phyloP scores from a whole-genome alignment of 1,140 invertebrate genomes.

The Diuraphis noxia region DNA sequence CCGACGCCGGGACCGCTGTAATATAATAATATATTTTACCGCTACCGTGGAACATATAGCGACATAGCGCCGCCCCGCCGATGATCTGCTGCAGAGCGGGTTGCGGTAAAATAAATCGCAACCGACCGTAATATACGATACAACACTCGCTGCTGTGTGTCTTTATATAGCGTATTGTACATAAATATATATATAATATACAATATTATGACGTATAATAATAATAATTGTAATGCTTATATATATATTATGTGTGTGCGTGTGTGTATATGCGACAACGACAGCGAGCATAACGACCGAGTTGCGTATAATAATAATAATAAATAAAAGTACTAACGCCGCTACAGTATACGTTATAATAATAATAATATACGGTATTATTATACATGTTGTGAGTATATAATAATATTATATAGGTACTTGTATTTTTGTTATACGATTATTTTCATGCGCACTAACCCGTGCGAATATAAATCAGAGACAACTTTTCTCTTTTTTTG shows the following conservation, averaged over 20 bases:
- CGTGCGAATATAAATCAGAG: conserved; percentile 24
- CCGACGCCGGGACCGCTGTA: background rate
- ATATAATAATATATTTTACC: background rate
- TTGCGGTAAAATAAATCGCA: background rate
- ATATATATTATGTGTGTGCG: background rate
- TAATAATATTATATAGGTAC: background rate
- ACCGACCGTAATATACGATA: background rate
- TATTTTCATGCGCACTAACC: conserved; percentile 13
- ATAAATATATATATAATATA: background rate
- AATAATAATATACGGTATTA: background rate
- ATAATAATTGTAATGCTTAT: background rate
- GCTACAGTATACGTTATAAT: background rate
- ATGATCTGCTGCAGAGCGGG: background rate
- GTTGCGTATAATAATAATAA: background rate
- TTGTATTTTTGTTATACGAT: background rate
- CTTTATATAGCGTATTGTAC: background rate
- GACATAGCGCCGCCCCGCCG: background rate
- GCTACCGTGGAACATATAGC: background rate
- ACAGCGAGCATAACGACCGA: background rate
- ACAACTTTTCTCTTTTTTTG: background rate
- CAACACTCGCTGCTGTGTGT: background rate
- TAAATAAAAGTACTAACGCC: conserved; percentile 21
- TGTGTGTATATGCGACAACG: background rate
- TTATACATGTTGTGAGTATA: background rate
- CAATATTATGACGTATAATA: conserved; percentile 16